Conservation (phyloP, 2,888 invertebrate genomes). For the Cheilosia urbana region DNA sequence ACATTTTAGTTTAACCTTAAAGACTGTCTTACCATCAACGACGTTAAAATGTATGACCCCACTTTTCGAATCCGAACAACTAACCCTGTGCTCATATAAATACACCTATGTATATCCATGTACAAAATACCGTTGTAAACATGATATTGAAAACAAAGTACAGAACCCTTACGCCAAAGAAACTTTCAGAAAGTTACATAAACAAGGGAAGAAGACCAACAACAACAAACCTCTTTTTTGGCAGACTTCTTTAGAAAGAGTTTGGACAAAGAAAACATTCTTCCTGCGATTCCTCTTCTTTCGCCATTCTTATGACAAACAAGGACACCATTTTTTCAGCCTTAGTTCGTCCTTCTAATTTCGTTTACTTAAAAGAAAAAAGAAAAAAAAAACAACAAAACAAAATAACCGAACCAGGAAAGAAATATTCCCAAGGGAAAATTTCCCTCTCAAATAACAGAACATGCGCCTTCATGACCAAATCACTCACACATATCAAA, state of each 20-base stretch:
- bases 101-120: slow-evolving; percentile 8
- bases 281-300: slow-evolving; percentile 46
- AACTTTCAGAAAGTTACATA: slow-evolving; percentile 75
- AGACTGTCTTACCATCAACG: slow-evolving; percentile 13
- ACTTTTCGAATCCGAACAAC: slow-evolving; percentile 37
- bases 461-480: slow-evolving; percentile 48
- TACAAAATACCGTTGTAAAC: slow-evolving; percentile 69
- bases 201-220: slow-evolving; percentile 45
- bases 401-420: slow-evolving; percentile 22
- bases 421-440: slow-evolving; percentile 62
- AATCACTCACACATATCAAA: slow-evolving; percentile 51
- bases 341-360: slow-evolving; percentile 64
- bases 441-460: slow-evolving; percentile 8
- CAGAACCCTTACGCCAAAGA: slow-evolving; percentile 63
- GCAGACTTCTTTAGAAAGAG: slow-evolving; percentile 65
- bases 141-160: slow-evolving; percentile 75
- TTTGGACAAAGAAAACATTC: slow-evolving; percentile 68
- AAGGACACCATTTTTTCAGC: slow-evolving; percentile 72
- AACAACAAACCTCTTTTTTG: slow-evolving; percentile 44
- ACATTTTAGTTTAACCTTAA: neutral
- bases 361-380: slow-evolving; percentile 37
- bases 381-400: slow-evolving; percentile 44
- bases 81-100: slow-evolving; percentile 34
- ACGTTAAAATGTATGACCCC: slow-evolving; percentile 53
- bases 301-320: slow-evolving; percentile 70